Evolutionary conservation across 2,888 invertebrate genomes (phyloP).

Genomic region (Phrixothrix hirtus): DNA sequence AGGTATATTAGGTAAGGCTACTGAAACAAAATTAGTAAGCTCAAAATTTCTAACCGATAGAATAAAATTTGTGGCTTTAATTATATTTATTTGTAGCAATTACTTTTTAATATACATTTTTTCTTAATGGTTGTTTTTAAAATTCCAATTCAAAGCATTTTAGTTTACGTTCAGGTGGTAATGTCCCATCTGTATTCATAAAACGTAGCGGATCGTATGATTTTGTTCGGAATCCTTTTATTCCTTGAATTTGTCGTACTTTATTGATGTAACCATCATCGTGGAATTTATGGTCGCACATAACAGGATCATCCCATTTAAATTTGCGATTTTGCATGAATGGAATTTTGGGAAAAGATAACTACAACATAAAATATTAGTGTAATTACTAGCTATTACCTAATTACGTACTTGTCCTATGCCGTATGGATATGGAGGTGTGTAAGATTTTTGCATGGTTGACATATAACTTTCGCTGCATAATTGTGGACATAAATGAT

Average conservation of each 20-base stretch:
- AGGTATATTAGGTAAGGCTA: conserved; percentile 29
- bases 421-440: conserved; percentile 57
- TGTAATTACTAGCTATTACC: not conserved
- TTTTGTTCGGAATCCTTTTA: conserved; percentile 15
- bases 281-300: conserved; percentile 39
- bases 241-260: conserved; percentile 36
- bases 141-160: conserved; percentile 28
- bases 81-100: conserved; percentile 41
- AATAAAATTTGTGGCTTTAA: conserved; percentile 32
- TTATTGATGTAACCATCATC: conserved; percentile 42
- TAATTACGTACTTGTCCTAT: conserved; percentile 56
- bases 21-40: conserved; percentile 30
- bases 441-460: conserved; percentile 61
- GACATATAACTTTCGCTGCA: conserved; percentile 56
- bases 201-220: conserved; percentile 44
- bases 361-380: conserved; percentile 35
- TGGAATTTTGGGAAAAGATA: conserved; percentile 42
- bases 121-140: conserved; percentile 42
- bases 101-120: conserved; percentile 30
- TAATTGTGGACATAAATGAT: conserved; percentile 21
- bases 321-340: conserved; percentile 42
- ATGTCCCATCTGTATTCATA: conserved; percentile 40
- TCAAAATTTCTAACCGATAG: conserved; percentile 27
- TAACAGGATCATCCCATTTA: conserved; percentile 28
- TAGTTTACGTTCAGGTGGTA: conserved; percentile 26